Evolutionary conservation across 2,797 vertebrate species (phyloP).

Genomic region (Scarus forsteni): DNA sequence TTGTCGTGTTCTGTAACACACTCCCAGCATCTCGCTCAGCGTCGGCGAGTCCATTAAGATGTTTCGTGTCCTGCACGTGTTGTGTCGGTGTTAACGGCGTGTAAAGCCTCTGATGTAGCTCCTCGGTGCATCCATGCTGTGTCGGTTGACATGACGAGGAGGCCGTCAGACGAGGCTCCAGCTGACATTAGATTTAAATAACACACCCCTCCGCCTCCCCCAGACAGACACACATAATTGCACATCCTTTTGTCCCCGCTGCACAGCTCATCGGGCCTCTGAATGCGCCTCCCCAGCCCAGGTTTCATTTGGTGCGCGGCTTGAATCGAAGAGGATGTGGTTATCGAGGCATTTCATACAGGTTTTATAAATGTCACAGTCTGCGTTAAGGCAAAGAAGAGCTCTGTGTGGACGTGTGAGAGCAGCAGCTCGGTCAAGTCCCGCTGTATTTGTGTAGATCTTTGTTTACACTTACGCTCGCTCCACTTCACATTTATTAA

Average conservation of each 20-base stretch:
- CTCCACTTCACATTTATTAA: slow-evolving; percentile 1
- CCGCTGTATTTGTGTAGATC: not conserved
- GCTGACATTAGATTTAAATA: slow-evolving; percentile 22
- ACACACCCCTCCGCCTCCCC: not conserved
- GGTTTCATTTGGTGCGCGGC: slow-evolving; percentile 9
- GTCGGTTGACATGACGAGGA: slow-evolving; percentile 1
- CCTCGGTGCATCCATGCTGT: not conserved
- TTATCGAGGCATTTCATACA: slow-evolving; percentile 31
- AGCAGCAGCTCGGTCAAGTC: not conserved
- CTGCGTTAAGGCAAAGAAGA: slow-evolving; percentile 30
- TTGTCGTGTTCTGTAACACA: not conserved
- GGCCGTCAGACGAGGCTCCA: slow-evolving; percentile 22
- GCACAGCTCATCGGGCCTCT: not conserved
- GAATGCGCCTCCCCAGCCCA: slow-evolving; percentile 2
- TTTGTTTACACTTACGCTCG: not conserved
- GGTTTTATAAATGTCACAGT: slow-evolving; percentile 27
- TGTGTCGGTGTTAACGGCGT: not conserved
- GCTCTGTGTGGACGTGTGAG: not conserved
- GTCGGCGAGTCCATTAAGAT: not conserved
- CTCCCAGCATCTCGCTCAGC: not conserved
- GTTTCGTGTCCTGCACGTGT: slow-evolving; percentile 5
- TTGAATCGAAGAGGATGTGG: slow-evolving; percentile 64
- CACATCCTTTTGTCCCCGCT: slow-evolving; percentile 26
- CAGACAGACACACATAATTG: slow-evolving; percentile 23
- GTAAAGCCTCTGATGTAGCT: not conserved